These are phyloP conservation scores for Malthinus flaveolus DNA, from an alignment of 2,888 invertebrate species.

Conservation along the genomic window DNA sequence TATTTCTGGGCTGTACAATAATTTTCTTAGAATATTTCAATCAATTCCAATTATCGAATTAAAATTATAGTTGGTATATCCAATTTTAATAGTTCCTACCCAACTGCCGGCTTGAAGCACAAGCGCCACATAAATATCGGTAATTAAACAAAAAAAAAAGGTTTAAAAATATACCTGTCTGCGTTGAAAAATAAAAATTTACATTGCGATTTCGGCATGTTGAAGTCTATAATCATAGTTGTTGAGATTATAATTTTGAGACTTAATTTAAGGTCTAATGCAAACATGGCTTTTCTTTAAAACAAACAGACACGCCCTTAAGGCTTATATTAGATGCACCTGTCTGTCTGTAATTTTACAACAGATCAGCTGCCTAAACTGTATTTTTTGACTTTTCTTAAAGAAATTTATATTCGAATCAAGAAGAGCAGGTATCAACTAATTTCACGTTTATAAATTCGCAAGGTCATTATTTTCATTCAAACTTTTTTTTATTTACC, in stretches of 20 bases:
- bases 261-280: conserved; percentile 46
- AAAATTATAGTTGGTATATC: too few species aligned
- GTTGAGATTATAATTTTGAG: conserved; percentile 41
- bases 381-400: conserved; percentile 13
- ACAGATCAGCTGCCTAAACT: conserved; percentile 46
- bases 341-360: conserved; percentile 44
- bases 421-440: too few species aligned
- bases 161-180: conserved; percentile 5
- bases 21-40: too few species aligned
- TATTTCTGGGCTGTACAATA: too few species aligned
- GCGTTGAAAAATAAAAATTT: conserved; percentile 14
- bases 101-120: neutral
- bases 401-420: neutral
- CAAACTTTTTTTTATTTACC: too few species aligned
- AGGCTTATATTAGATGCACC: conserved; percentile 42
- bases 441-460: too few species aligned
- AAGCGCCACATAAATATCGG: conserved; percentile 1
- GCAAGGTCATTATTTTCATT: too few species aligned
- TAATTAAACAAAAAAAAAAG: conserved; percentile 1
- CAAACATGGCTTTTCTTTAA: conserved; percentile 49
- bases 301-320: conserved; percentile 44
- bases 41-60: too few species aligned
- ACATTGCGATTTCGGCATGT: conserved; percentile 31
- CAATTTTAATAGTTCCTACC: too few species aligned
- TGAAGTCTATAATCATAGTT: conserved; percentile 45